Conservation (phyloP, 2,888 invertebrate species). For the Trichopoda pennipes region DNA sequence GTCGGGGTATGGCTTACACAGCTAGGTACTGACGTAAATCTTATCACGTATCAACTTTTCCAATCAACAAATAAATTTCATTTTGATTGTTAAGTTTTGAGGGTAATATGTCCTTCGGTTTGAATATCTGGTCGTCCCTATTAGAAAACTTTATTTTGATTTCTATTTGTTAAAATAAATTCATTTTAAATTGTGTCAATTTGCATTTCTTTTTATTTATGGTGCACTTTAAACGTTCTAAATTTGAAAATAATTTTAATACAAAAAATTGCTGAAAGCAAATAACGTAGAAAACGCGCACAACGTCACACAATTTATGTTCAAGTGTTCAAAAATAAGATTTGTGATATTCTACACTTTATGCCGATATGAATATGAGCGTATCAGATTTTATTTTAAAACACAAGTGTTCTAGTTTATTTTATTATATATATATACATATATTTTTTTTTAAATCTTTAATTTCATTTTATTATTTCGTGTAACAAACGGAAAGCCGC, state of each 20-base stretch:
- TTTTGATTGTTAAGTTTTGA: no score
- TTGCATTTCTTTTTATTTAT: background rate
- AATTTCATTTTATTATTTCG: conserved; percentile 29
- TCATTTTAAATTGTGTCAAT: conserved; percentile 1
- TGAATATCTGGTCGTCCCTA: no score
- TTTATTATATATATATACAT: no score
- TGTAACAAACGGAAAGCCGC: conserved; percentile 41
- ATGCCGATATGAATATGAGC: conserved; percentile 13
- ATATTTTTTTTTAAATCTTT: conserved; percentile 10
- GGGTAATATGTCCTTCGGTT: no score
- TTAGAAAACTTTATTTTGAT: no score
- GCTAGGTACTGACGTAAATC: no score
- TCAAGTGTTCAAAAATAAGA: background rate
- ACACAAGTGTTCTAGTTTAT: conserved; percentile 29
- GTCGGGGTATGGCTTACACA: no score
- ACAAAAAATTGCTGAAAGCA: no score
- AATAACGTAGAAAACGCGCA: background rate
- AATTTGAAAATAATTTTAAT: background rate
- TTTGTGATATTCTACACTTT: conserved; percentile 40
- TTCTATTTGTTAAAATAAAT: background rate
- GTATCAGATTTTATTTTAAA: background rate
- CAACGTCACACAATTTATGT: background rate
- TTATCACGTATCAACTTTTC: no score
- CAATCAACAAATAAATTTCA: no score
- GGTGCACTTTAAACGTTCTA: conserved; percentile 11